Conservation (phyloP, 2,113 vertebrate species). For the Copsychus sechellarum region DNA sequence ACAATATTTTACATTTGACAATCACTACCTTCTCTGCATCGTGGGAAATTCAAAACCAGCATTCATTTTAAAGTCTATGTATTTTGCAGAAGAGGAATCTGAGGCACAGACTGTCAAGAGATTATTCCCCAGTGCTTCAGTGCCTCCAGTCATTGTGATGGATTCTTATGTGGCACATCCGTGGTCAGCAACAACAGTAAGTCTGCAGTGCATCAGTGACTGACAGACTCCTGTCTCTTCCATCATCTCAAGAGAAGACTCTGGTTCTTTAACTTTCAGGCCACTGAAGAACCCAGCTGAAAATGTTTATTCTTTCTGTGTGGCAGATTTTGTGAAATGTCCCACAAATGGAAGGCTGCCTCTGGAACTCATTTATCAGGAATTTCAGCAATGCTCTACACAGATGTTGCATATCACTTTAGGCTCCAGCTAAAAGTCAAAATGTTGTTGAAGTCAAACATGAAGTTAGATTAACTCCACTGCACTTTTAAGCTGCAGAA, state of each 20-base stretch:
- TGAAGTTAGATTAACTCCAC: slow-evolving; percentile 1
- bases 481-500: not conserved
- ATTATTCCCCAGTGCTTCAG: not conserved
- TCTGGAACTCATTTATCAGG: slow-evolving; percentile 63
- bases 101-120: not conserved
- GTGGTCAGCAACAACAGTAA: not conserved
- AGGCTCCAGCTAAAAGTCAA: slow-evolving; percentile 2
- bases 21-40: not conserved
- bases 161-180: accelerated
- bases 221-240: not conserved
- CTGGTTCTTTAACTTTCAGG: not conserved
- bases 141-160: not conserved
- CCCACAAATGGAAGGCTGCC: not conserved
- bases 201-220: not conserved
- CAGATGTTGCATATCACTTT: slow-evolving; percentile 24
- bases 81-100: not conserved
- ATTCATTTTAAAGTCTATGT: not conserved
- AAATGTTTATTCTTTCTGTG: not conserved
- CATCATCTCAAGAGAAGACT: not conserved
- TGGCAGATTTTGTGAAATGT: not conserved
- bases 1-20: not conserved
- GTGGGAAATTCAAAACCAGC: not conserved
- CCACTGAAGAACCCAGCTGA: not conserved
- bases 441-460: not conserved
- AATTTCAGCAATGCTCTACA: slow-evolving; percentile 50